phyloP scores from a whole-genome alignment of 2,888 invertebrate genomes.

The Onthophagus sagittarius region DNA sequence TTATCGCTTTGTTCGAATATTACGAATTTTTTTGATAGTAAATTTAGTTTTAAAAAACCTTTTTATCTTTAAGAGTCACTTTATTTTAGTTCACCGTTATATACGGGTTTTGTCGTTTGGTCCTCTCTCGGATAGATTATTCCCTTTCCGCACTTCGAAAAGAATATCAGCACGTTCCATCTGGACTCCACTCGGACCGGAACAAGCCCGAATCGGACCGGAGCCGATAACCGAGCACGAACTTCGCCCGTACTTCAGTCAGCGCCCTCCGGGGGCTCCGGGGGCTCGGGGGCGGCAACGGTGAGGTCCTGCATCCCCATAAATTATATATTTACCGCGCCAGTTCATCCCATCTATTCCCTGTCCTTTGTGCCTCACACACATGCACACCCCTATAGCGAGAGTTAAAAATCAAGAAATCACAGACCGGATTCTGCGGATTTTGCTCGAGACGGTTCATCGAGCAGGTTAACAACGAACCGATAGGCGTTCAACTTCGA shows the following conservation, averaged over 20 bases:
- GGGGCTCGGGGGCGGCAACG: background rate
- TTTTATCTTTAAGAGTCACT: no score
- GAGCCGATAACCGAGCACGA: background rate
- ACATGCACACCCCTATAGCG: background rate
- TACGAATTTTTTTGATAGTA: no score
- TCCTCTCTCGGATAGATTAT: background rate
- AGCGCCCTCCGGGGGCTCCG: background rate
- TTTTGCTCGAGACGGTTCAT: background rate
- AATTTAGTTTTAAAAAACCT: no score
- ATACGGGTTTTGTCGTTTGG: background rate
- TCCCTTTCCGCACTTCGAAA: background rate
- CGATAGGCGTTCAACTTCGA: background rate
- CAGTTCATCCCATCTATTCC: slow-evolving; percentile 43
- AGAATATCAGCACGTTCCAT: background rate
- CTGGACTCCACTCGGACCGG: background rate
- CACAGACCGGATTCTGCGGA: background rate
- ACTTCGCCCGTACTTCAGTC: background rate
- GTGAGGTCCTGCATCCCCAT: slow-evolving; percentile 32
- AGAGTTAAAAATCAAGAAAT: background rate
- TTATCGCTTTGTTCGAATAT: background rate
- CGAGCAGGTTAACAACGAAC: background rate
- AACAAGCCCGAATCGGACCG: background rate
- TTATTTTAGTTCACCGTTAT: no score
- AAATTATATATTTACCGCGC: slow-evolving; percentile 46
- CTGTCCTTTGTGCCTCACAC: slow-evolving; percentile 24